Base-by-base conservation (phyloP, 2,888 invertebrate genomes). In the Scaptomyza caliginosa region DNA sequence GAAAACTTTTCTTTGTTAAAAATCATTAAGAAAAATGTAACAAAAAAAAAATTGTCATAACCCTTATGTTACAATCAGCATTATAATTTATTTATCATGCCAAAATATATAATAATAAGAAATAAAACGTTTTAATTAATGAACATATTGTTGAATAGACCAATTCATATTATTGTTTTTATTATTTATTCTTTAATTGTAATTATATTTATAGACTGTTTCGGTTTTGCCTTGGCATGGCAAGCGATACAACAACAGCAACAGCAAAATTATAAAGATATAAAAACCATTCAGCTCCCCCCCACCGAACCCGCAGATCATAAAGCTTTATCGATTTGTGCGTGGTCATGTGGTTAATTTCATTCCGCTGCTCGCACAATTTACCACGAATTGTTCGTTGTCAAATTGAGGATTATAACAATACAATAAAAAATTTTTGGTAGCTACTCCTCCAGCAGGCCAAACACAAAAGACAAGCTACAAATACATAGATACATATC, bases 281-380 rank as follows among this genome's bases (percentile, higher is more conserved):
- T 7, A 11, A 11, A 17, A 30, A 28, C 16, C 23, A 24, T n/a
- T n/a, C 19, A 11, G 13, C 32, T 32, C 11, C 11, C 10, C 28
- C 2, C 2, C 30, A n/a, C 16, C 34, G 2, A 7, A 8, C 8
- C 16, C 1, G 2, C 13, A 19, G 17, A 16, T n/a, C 30, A 55
- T 40, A 19, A 54, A 43, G 36, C 51, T 43, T 42, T 63, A 54
- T 72, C 57, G 67, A 71, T 72, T 72, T 49, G 52, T 43, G 51
- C 58, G 58, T 68, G 42, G 68, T 67, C 71, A 67, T 72, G 68
- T 68, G 58, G 57, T 58, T 58, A 72, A 72, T 68, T 63, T 68
- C n/a, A 73, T 73, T 73, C 52, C 40, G 55, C 36, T 40, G 28
- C 13, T 64, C 55, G 74, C 54, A 39, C 59, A 73, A 72, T 72